A percentile compares a stretch with the other conserved stretches of the same genome.
Conservation (phyloP, 2,113 vertebrate genomes). For the Chloropsis cyanopogon region DNA sequence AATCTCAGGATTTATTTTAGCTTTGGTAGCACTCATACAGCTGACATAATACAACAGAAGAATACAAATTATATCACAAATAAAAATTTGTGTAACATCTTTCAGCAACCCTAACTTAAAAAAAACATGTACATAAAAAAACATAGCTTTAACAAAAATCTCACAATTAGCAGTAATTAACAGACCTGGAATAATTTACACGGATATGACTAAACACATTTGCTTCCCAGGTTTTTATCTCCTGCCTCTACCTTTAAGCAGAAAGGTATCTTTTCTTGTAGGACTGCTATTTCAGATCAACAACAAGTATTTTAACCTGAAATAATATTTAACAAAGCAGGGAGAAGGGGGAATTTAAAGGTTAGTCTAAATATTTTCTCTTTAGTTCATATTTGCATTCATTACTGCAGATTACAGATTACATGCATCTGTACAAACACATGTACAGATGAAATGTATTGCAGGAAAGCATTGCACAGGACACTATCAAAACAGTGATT, state of each 20-base stretch:
- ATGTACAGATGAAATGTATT: background rate
- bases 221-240: background rate
- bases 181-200: background rate
- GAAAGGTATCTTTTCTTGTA: background rate
- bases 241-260: background rate
- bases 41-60: background rate
- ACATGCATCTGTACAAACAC: background rate
- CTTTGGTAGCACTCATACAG: background rate
- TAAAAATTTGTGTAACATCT: background rate
- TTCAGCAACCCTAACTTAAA: background rate
- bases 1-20: background rate
- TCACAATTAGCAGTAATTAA: background rate
- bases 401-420: background rate
- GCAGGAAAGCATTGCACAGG: background rate
- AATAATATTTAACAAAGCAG: background rate
- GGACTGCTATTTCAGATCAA: background rate
- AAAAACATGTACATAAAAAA: background rate
- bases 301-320: background rate
- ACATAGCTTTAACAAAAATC: background rate
- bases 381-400: background rate
- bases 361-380: background rate
- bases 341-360: accelerated
- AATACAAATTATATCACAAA: background rate
- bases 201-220: background rate
- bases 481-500: background rate